Base-by-base conservation (phyloP, 2,888 invertebrate genomes). In the Chalcis sispes region DNA sequence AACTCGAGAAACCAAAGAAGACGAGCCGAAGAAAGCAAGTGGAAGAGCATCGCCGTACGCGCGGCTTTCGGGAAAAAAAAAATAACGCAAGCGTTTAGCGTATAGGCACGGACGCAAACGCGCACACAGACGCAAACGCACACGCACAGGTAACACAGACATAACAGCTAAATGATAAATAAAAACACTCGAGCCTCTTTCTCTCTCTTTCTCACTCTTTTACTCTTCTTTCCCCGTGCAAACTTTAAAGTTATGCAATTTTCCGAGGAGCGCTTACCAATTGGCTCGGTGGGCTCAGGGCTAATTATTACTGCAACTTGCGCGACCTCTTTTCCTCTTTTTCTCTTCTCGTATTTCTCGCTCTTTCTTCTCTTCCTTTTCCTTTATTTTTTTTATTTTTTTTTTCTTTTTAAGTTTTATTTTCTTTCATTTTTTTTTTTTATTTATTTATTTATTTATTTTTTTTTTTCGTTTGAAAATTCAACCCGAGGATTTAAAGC, bases 171-270 rank as follows among this genome's bases (percentile, higher is more conserved):
- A 73, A 67, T 61, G 61, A 52, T 67, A 61, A 73, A 72, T 61
- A 67, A 61, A 73, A 73, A 42, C 61, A 52, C 52, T 73, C 46
- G 59, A 66, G 58, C 36, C 40, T 18, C 36, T 42, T 40, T n/a
- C n/a, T n/a, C n/a, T n/a, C n/a, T n/a, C n/a, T n/a, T n/a, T n/a
- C n/a, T n/a, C n/a, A n/a, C n/a, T n/a, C n/a, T n/a, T n/a, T n/a
- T n/a, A n/a, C n/a, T n/a, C n/a, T n/a, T n/a, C n/a, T n/a, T n/a
- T n/a, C n/a, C n/a, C n/a, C n/a, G n/a, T 15, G 54, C 48, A 36
- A 62, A 69, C 74, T 70, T 64, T 40, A 69, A 70, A 70, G 58
- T 75, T 75, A 58, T 58, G 58, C 69, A 64, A 70, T 64, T 70
- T 70, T 64, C 46, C 64, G 20, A 46, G 48, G 50, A 0, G 18